These are phyloP conservation scores for Barbus barbus DNA, from an alignment of 2,113 vertebrate species.

Conservation along the genomic window DNA sequence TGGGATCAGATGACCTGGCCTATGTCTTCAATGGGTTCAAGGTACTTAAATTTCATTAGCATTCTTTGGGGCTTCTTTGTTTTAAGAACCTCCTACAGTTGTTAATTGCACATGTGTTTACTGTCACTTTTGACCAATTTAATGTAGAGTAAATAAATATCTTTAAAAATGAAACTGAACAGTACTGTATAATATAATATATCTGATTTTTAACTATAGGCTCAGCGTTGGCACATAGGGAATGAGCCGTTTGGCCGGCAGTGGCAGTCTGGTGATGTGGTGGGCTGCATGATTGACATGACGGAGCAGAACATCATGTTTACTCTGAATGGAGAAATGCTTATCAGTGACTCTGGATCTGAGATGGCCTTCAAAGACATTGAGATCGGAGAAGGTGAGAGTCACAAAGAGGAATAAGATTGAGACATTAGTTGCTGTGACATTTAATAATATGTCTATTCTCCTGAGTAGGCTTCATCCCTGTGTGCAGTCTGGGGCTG, in stretches of 20 bases:
- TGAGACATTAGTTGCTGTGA: too few relatives aligned
- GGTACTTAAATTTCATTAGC: conserved; percentile 63
- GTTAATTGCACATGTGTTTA: too few relatives aligned
- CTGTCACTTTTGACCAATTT: too few relatives aligned
- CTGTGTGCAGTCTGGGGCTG: conserved; percentile 87
- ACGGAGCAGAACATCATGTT: conserved; percentile 88
- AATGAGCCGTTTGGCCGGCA: too few relatives aligned
- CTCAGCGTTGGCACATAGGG: conserved; percentile 92
- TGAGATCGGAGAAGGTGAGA: conserved; percentile 46
- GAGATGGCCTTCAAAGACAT: conserved; percentile 84
- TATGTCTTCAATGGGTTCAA: conserved; percentile 93
- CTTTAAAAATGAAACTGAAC: too few relatives aligned
- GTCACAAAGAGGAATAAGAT: too few relatives aligned
- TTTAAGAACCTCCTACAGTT: too few relatives aligned
- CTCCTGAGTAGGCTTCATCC: conserved; percentile 75
- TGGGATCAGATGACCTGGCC: conserved; percentile 86
- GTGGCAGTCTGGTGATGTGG: too few relatives aligned
- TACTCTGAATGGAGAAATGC: conserved; percentile 91
- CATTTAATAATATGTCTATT: too few relatives aligned
- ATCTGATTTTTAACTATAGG: conserved; percentile 66
- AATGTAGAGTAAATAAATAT: too few relatives aligned
- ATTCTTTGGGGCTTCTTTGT: too few relatives aligned
- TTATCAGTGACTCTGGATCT: conserved; percentile 91
- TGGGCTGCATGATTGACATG: conserved; percentile 83
- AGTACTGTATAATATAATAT: too few relatives aligned